Conservation (phyloP, 2,113 vertebrate genomes). For the Monopterus albus region DNA sequence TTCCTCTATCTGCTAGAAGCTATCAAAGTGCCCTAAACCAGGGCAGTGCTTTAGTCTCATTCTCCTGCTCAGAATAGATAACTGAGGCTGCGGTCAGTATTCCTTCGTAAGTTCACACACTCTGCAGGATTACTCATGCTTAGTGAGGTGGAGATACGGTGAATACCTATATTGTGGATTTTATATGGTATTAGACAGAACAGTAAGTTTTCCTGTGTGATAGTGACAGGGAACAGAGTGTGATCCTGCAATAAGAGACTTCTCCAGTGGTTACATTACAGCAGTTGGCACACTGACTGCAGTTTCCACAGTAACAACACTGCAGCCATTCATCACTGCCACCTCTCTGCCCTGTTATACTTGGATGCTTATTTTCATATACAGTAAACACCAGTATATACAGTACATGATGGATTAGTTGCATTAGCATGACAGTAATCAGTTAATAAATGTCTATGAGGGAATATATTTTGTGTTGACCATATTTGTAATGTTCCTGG, state of each 20-base stretch:
- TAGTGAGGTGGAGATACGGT: background rate
- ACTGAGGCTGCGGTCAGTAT: constrained; percentile 14
- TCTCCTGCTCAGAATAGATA: constrained; percentile 54
- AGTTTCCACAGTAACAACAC: constrained; percentile 74
- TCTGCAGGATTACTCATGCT: background rate
- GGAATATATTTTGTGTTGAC: constrained; percentile 1
- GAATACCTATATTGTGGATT: constrained; percentile 18
- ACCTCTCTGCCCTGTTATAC: constrained; percentile 61
- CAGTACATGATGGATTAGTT: constrained; percentile 43
- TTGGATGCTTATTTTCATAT: constrained; percentile 50
- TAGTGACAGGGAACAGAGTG: constrained; percentile 32
- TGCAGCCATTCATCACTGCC: constrained; percentile 70
- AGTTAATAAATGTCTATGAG: constrained; percentile 24
- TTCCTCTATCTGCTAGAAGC: constrained; percentile 34
- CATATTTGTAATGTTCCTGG: background rate
- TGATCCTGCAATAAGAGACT: constrained; percentile 39
- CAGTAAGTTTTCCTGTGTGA: constrained; percentile 21
- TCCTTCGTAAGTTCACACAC: constrained; percentile 36
- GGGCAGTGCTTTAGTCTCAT: constrained; percentile 43
- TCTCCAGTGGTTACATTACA: constrained; percentile 59
- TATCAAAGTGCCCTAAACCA: constrained; percentile 53
- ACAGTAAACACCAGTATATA: constrained; percentile 39
- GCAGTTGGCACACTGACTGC: constrained; percentile 54
- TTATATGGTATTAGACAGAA: constrained; percentile 23
- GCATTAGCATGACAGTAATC: constrained; percentile 39